phyloP scores from a whole-genome alignment of 2,888 invertebrate genomes.

The Eucriotettix oculatus region DNA sequence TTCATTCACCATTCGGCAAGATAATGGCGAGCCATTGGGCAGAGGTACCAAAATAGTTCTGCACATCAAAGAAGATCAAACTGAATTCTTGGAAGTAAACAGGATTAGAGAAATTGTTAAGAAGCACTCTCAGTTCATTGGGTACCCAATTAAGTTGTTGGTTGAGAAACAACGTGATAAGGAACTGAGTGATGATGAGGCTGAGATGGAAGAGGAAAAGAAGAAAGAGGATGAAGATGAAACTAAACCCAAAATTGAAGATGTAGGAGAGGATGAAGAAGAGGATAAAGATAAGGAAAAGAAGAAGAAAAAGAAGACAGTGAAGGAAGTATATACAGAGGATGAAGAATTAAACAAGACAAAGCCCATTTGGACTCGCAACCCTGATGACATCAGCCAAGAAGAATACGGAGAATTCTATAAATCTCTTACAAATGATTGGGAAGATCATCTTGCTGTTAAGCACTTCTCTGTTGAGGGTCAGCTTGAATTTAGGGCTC shows the following conservation, averaged over 20 bases:
- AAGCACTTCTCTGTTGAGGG: constrained; percentile 92
- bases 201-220: constrained; percentile 54
- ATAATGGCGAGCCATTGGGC: constrained; percentile 62
- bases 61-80: constrained; percentile 89
- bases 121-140: constrained; percentile 98
- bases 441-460: constrained; percentile 94
- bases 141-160: constrained; percentile 89
- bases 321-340: constrained; percentile 94
- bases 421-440: constrained; percentile 92
- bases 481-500: constrained; percentile 84
- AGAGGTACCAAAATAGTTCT: constrained; percentile 92
- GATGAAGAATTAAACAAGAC: constrained; percentile 98
- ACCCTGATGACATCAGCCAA: constrained; percentile 89
- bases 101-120: constrained; percentile 95
- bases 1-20: constrained; percentile 79
- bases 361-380: constrained; percentile 95
- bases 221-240: constrained; percentile 35
- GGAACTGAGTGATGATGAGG: constrained; percentile 88
- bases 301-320: constrained; percentile 90
- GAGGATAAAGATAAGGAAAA: constrained; percentile 38
- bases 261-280: constrained; percentile 56
- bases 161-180: constrained; percentile 96
- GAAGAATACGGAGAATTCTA: constrained; percentile 98
- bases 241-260: constrained; percentile 55
- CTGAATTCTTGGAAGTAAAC: constrained; percentile 85